Base-by-base conservation (phyloP, 2,888 invertebrate species). In the Acleris emargana region DNA sequence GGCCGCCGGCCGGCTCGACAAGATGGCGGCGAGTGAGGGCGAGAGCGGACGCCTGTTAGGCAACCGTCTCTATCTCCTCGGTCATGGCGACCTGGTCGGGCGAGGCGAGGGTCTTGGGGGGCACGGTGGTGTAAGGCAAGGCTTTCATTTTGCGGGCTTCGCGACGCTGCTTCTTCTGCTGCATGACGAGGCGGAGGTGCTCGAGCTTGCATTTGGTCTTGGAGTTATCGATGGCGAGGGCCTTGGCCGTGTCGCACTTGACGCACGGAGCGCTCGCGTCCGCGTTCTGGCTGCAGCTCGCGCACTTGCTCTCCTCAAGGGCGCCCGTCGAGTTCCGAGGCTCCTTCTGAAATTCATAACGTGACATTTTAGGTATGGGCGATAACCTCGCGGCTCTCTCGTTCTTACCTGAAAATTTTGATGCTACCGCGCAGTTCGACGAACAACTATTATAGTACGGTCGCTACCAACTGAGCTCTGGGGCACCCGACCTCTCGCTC, bases 1-100 rank as follows among this genome's bases (percentile, higher is more conserved):
- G 66, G 45, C 58, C 61, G 68, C 67, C 67, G 64, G 42, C 61
- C 67, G 57, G 60, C 57, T 42, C 25, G 22, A 59, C 64, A 58
- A 59, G 49, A 59, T 59, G 64, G 58, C 64, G 53, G 62, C 57
- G 18, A 52, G 38, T 42, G 47, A 55, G 52, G 42, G 53, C 17
- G 49, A 38, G 51, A 58, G 63, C 58, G 68, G 57, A 50, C 69
- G 71, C 70, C 73, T 79, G 78, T 82, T 90, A 91, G 71, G 91
- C 91, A 77, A 87, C 78, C 53, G 90, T 86, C 68, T 90, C 88
- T 55, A 92, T 88, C 62, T 90, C 89, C 66, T 92, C 99, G 97
- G 94, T 97, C 95, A 92, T 97, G 96, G 98, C 97, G 5, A 82
- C 64, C 78, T 95, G 98, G 70, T 98, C 99, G 95, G 96, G 96